A percentile compares a stretch with the other conserved stretches of the same genome.
Evolutionary conservation across 2,888 invertebrate species (phyloP).

Genomic region (Cephus pygmeus): DNA sequence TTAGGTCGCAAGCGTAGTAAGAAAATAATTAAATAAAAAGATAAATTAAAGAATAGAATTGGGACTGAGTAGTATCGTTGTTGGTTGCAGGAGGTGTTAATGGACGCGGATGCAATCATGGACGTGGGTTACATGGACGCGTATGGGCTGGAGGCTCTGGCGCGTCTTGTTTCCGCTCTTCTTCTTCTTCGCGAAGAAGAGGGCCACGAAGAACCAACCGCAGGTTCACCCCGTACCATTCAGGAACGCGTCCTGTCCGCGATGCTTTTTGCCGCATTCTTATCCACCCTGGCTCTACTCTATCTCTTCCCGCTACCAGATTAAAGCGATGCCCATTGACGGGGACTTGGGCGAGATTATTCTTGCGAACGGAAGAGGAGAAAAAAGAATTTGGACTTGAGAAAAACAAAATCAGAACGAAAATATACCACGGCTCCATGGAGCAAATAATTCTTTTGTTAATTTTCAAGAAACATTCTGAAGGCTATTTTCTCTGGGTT

Average conservation of each 20-base stretch:
- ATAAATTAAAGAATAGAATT: slow-evolving; percentile 27
- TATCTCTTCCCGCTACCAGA: slow-evolving; percentile 68
- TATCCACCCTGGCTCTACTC: slow-evolving; percentile 66
- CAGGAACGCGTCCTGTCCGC: slow-evolving; percentile 60
- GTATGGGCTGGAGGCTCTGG: slow-evolving; percentile 60
- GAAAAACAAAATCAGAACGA: background rate
- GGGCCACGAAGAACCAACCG: slow-evolving; percentile 50
- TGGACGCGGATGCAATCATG: slow-evolving; percentile 65
- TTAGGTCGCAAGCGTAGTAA: background rate
- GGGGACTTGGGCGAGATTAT: slow-evolving; percentile 1
- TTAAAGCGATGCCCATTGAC: slow-evolving; percentile 41
- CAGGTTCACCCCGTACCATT: slow-evolving; percentile 59
- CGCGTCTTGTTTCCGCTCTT: slow-evolving; percentile 58
- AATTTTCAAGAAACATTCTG: background rate
- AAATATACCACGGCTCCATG: background rate
- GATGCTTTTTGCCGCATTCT: slow-evolving; percentile 65
- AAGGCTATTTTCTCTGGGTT: background rate
- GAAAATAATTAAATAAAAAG: background rate
- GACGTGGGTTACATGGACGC: slow-evolving; percentile 65
- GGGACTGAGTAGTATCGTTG: slow-evolving; percentile 66
- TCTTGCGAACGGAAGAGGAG: background rate
- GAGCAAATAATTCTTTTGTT: background rate
- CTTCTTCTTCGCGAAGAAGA: slow-evolving; percentile 46
- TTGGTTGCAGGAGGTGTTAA: slow-evolving; percentile 66
- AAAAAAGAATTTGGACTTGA: background rate